phyloP scores from a whole-genome alignment of 2,113 vertebrate species.

The Odontesthes bonariensis region DNA sequence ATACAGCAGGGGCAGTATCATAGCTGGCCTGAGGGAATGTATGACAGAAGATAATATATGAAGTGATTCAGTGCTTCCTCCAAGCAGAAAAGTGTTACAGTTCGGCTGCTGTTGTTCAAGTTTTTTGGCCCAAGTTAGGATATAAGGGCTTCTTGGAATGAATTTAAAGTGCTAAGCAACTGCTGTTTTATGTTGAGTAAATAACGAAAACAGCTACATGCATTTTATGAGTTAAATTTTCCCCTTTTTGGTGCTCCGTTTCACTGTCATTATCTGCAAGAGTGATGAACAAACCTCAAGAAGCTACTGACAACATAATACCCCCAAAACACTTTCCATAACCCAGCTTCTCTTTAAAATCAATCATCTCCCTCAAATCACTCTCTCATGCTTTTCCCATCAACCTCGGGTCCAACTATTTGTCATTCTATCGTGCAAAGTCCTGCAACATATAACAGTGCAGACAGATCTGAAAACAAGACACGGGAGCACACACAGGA shows the following conservation, averaged over 20 bases:
- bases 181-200: conserved; percentile 31
- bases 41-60: background rate
- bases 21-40: background rate
- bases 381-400: conserved; percentile 71
- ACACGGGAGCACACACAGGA: conserved; percentile 35
- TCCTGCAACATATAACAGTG: conserved; percentile 27
- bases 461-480: conserved; percentile 38
- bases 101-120: background rate
- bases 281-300: conserved; percentile 28
- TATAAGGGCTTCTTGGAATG: background rate
- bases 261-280: conserved; percentile 7
- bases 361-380: conserved; percentile 70
- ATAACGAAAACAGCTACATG: conserved; percentile 22
- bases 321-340: conserved; percentile 60
- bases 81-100: background rate
- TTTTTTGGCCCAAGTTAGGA: background rate
- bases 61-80: background rate
- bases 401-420: conserved; percentile 60
- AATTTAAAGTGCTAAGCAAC: background rate
- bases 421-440: conserved; percentile 61
- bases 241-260: background rate
- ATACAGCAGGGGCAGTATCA: conserved; percentile 24
- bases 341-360: conserved; percentile 65
- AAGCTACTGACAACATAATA: conserved; percentile 61
- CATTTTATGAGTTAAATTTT: background rate